A percentile compares a stretch with the other conserved stretches of the same genome.
These are phyloP conservation scores for Arenaria interpres DNA, from an alignment of 2,113 vertebrate genomes.

Conservation along the genomic window DNA sequence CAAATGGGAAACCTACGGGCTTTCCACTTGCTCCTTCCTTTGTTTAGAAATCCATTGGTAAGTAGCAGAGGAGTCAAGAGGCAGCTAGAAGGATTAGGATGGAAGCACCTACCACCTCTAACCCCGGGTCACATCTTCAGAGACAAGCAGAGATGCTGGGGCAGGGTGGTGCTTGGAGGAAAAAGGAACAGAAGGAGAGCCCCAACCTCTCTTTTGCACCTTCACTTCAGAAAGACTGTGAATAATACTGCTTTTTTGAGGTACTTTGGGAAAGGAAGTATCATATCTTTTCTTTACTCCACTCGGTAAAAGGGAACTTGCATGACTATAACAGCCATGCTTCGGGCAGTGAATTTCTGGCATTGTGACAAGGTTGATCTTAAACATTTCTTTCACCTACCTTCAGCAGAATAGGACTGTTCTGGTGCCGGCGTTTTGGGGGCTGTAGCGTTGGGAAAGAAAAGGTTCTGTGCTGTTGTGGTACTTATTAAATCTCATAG, in stretches of 20 bases:
- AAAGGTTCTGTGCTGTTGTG: not conserved
- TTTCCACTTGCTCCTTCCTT: not conserved
- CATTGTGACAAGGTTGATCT: not conserved
- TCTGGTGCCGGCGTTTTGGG: not conserved
- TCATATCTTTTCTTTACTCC: not conserved
- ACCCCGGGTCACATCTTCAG: not conserved
- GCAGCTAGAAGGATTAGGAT: not conserved
- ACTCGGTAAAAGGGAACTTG: not conserved
- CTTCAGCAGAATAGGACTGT: not conserved
- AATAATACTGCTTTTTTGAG: not conserved
- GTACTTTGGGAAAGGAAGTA: not conserved
- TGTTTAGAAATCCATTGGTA: not conserved
- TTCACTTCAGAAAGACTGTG: not conserved
- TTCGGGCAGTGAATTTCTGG: not conserved
- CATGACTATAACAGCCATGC: not conserved
- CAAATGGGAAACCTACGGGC: not conserved
- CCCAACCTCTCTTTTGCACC: not conserved
- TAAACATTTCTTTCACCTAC: not conserved
- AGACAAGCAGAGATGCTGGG: not conserved
- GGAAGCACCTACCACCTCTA: not conserved
- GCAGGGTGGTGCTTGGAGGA: not conserved
- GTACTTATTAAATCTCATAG: not conserved
- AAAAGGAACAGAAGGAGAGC: not conserved
- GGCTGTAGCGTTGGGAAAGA: not conserved
- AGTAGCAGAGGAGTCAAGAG: not conserved